Base-by-base conservation (phyloP, 2,797 vertebrate species). In the Micropoecilia bifurca region DNA sequence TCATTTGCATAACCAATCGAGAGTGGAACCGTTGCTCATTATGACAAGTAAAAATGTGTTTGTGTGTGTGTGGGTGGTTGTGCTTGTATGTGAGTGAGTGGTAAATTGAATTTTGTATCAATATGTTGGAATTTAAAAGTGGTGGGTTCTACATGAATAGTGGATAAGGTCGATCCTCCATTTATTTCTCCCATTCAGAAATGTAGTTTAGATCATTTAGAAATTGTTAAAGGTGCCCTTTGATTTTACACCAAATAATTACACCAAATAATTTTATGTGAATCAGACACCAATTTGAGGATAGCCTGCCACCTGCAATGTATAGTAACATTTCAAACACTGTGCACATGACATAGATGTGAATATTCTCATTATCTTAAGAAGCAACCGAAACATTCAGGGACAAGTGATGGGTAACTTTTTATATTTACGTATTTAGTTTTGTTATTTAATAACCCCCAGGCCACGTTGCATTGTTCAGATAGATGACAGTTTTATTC, bases 1-100 rank as follows among this genome's bases (percentile, higher is more conserved):
- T 50, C 83, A 76, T 33, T 73, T 20, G 6, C 30, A 78, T 75
- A 85, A 72, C 76, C 88, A 76, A 77, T 85, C 71, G 74, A 55
- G 18, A 55, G 28, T 79, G 72, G 78, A 16, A 0, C 53, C 75
- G 77, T 61, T 18, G 74, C 74, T 89, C 53, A 45, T 86, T 83
- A 74, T 77, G 48, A 50, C 39, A 57, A 57, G 80, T 76, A 25
- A 77, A 71, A 59, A 46, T 55, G 36, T 57, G 59, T 63, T 13
- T 3, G 0, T 2, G 59, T 63, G 14, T 33, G 59, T 33, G 33
- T 63, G 33, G 16, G 30, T 41, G 61, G 0, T 10, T 68, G 63
- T 13, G 36, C 33, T 10, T 68, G 20, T 25, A 6, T 68, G 66
- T 68, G 20, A 5, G 39, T 68, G 20, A 63, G 30, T 41, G 20